Conservation (phyloP, 2,113 vertebrate genomes). For the Psittacus erithacus region DNA sequence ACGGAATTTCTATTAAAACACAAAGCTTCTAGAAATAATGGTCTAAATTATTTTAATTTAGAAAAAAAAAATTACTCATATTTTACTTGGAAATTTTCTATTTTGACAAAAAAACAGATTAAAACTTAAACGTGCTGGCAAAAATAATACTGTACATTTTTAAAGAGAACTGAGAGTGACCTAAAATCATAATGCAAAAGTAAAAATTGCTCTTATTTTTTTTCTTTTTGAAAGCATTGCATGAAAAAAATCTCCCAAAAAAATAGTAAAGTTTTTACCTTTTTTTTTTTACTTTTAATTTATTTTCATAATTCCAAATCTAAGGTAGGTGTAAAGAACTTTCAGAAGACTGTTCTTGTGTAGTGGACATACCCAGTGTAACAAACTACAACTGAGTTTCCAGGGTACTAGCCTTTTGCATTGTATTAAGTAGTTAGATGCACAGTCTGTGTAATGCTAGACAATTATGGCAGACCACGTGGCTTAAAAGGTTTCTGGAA, state of each 20-base stretch:
- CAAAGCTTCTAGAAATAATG: not conserved
- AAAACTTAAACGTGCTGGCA: not conserved
- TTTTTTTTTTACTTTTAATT: not conserved
- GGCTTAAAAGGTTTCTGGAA: not conserved
- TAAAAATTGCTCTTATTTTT: not conserved
- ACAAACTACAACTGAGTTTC: not conserved
- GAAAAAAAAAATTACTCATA: not conserved
- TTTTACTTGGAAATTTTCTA: not conserved
- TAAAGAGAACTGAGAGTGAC: not conserved
- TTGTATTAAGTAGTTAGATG: not conserved
- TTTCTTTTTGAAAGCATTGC: not conserved
- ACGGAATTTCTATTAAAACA: not conserved
- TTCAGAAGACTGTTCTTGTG: not conserved
- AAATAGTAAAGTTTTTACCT: not conserved
- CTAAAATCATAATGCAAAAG: not conserved
- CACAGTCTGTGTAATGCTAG: not conserved
- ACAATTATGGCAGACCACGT: not conserved
- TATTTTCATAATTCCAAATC: not conserved
- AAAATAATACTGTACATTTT: not conserved
- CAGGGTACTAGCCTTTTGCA: not conserved
- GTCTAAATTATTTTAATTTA: not conserved
- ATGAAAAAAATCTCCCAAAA: not conserved
- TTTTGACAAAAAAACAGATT: not conserved
- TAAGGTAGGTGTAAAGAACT: not conserved
- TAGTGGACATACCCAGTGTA: not conserved